Conservation (phyloP, 1,140 invertebrate species). For the Episyrphus balteatus region DNA sequence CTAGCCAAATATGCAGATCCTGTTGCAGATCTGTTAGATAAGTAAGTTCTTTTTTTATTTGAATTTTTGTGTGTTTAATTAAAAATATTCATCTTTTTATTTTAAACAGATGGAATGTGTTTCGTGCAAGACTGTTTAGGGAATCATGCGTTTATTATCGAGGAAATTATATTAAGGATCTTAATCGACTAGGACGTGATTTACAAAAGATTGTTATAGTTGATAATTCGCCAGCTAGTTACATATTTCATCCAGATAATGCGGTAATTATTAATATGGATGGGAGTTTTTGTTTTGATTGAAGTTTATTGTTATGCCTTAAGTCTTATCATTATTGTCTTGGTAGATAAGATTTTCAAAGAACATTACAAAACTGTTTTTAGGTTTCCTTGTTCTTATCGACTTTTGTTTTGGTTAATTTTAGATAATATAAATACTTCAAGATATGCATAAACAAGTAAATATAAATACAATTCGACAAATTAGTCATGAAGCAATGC, state of each 20-base stretch:
- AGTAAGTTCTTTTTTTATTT: conserved; percentile 28
- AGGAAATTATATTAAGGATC: conserved; percentile 99
- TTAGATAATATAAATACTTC: too few relatives aligned
- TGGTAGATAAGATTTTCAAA: not conserved
- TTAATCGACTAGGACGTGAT: conserved; percentile 93
- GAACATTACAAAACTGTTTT: too few relatives aligned
- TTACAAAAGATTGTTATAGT: conserved; percentile 95
- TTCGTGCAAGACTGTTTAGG: conserved; percentile 91
- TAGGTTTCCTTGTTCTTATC: too few relatives aligned
- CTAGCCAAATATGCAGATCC: conserved; percentile 99
- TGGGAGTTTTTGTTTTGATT: not conserved
- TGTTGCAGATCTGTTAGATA: conserved; percentile 93
- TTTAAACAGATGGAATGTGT: conserved; percentile 83
- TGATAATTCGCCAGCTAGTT: conserved; percentile 98
- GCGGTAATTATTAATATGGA: conserved; percentile 63
- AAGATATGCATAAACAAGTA: too few relatives aligned
- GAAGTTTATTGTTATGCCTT: not conserved
- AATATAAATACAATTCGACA: too few relatives aligned
- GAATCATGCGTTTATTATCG: conserved; percentile 99
- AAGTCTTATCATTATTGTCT: not conserved
- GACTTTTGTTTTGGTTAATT: too few relatives aligned
- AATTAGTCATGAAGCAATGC: too few relatives aligned
- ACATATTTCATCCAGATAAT: conserved; percentile 99
- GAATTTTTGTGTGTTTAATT: not conserved
- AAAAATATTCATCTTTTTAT: not conserved